Base-by-base conservation (phyloP, 2,113 vertebrate species). In the Dascyllus trimaculatus region DNA sequence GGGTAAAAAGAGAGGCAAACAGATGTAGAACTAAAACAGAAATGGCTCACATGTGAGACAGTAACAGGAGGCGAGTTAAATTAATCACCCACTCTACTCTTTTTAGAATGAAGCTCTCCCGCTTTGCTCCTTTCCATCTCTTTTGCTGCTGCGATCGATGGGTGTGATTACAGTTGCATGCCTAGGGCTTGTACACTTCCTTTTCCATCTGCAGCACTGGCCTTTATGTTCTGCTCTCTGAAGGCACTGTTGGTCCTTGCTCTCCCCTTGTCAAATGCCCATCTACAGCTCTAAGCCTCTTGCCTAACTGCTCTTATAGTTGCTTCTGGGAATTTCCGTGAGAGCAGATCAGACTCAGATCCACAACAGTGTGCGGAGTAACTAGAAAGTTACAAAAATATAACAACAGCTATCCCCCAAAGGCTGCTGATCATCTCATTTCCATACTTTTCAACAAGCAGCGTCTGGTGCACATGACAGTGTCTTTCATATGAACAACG, bases 111-210 rank as follows among this genome's bases (percentile, higher is more conserved):
- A 65, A 64, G 35, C 57, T 38, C 17, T 61, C 35, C 19, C 69
- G 56, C 64, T 74, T 21, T n/a, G 29, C 49, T 65, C 53, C 46
- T 72, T 48, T 85, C 68, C 13, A 32, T 82, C 72, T 74, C 38
- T 79, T 72, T 64, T 6, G 26, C 81, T 43, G 61, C 45, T 69
- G 48, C 75, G 56, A 85, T 92, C 81, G 52, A 90, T 91, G 54
- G 62, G 51, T 63, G 63, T 85, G 78, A 92, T 92, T 90, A 91
- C 78, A 57, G 71, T 59, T 26, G 45, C 69, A 56, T 76, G 78
- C 78, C 76, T 70, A 81, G 40, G 54, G 71, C 53, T 78, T 11
- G 68, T 78, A 51, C 81, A 82, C 82, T 85, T 89, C 73, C 81
- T 84, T 83, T 88, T 89, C 85, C 69, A 89, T 82, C 81, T 76